Evolutionary conservation across 2,113 vertebrate genomes (phyloP).

Genomic region (Rhizomys pruinosus): DNA sequence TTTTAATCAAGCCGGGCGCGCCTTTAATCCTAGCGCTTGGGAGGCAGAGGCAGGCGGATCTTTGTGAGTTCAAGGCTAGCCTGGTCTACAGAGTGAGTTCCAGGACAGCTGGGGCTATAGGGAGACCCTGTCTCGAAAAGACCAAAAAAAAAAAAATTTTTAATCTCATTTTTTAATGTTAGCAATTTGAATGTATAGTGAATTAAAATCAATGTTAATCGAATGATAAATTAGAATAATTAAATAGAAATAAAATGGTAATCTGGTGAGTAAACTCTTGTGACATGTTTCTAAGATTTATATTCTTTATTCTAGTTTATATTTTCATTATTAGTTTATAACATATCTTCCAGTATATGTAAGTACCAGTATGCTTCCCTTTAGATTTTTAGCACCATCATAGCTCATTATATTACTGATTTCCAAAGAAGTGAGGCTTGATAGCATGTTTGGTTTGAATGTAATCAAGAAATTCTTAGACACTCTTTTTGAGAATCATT

Average conservation of each 20-base stretch:
- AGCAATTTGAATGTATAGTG: constrained; percentile 57
- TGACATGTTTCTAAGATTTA: constrained; percentile 2
- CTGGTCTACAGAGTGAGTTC: too few relatives aligned
- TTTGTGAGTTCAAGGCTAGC: too few relatives aligned
- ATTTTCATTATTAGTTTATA: constrained; percentile 27
- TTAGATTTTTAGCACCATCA: background rate
- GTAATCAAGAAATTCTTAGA: background rate
- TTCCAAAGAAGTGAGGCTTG: background rate
- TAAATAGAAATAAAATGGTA: constrained; percentile 4
- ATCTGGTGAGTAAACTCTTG: constrained; percentile 38
- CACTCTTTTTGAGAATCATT: constrained; percentile 17
- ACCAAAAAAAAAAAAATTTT: too few relatives aligned
- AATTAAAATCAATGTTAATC: constrained; percentile 55
- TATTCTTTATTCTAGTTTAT: constrained; percentile 36
- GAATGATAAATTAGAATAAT: constrained; percentile 40
- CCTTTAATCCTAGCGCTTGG: too few relatives aligned
- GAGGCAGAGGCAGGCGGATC: too few relatives aligned
- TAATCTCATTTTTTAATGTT: background rate
- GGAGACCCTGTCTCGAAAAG: too few relatives aligned
- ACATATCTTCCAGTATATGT: background rate
- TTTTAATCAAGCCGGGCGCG: constrained; percentile 11
- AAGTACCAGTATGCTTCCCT: background rate
- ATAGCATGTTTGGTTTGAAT: background rate
- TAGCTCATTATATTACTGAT: background rate
- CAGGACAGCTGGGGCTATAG: too few relatives aligned